phyloP scores from a whole-genome alignment of 2,113 vertebrate species.

The Prinia subflava region DNA sequence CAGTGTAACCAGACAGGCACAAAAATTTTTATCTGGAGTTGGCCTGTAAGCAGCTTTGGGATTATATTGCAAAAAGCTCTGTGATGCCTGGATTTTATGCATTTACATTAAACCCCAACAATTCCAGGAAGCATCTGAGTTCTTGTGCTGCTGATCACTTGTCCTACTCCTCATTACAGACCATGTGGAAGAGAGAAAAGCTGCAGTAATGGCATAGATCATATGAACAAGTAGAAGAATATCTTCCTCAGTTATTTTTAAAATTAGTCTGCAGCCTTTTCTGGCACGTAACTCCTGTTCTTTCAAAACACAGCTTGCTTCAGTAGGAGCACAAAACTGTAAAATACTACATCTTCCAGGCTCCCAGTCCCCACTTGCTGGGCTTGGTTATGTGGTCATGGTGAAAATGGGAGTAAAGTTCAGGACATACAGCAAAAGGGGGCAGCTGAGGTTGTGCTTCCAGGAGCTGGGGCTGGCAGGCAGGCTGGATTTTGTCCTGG shows the following conservation, averaged over 20 bases:
- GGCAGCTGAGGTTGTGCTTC: background rate
- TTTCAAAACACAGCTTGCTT: background rate
- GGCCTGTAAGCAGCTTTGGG: slow-evolving; percentile 38
- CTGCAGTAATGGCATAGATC: background rate
- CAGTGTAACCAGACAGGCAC: background rate
- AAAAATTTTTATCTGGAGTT: slow-evolving; percentile 31
- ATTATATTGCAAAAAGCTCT: slow-evolving; percentile 38
- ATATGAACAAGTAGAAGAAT: background rate
- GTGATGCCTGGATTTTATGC: background rate
- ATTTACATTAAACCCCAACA: background rate
- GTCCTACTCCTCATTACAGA: background rate
- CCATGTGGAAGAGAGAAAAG: background rate
- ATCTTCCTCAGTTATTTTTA: background rate
- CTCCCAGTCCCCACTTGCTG: background rate
- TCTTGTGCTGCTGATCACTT: background rate
- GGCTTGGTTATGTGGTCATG: background rate
- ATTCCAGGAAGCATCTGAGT: slow-evolving; percentile 8
- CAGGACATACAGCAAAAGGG: background rate
- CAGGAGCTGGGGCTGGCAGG: background rate
- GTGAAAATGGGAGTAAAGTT: background rate
- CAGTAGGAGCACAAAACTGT: background rate
- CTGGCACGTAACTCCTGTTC: background rate
- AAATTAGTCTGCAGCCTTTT: background rate
- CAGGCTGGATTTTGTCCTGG: background rate
- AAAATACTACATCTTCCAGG: background rate